Conservation (phyloP, 2,797 vertebrate species). For the Discoglossus pictus region DNA sequence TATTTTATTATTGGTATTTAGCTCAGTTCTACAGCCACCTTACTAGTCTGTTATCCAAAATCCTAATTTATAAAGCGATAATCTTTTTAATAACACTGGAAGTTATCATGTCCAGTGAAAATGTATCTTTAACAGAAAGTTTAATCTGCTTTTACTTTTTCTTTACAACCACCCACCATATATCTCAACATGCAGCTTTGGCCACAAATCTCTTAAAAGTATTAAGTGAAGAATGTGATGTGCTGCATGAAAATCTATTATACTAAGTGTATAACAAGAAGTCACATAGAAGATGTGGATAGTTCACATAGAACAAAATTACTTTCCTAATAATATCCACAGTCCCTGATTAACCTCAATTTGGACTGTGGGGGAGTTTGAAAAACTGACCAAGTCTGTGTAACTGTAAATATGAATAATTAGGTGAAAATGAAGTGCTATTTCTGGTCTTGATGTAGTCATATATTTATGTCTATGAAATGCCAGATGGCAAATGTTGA, state of each 20-base stretch:
- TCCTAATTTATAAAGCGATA: too few species aligned
- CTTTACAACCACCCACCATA: too few species aligned
- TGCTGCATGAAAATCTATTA: conserved; percentile 28
- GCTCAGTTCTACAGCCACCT: too few species aligned
- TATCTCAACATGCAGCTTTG: too few species aligned
- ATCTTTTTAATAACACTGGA: too few species aligned
- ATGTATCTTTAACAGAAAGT: too few species aligned
- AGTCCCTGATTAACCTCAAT: conserved; percentile 24
- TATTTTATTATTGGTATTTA: too few species aligned
- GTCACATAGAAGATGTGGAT: conserved; percentile 8
- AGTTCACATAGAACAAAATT: conserved; percentile 6
- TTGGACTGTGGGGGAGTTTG: conserved; percentile 16
- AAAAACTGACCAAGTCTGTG: conserved; percentile 16
- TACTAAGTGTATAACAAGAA: too few species aligned
- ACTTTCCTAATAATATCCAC: conserved; percentile 21
- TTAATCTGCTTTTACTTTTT: too few species aligned
- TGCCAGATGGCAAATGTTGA: neutral
- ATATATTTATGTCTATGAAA: neutral
- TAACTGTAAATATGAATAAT: conserved; percentile 18
- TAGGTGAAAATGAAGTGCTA: conserved; percentile 28
- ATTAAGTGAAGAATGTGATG: conserved; percentile 35
- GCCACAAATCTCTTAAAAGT: too few species aligned
- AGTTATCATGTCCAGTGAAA: too few species aligned
- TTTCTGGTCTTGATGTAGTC: conserved; percentile 8
- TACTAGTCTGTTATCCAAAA: too few species aligned